A percentile compares a stretch with the other conserved stretches of the same genome.
Evolutionary conservation across 2,113 vertebrate species (phyloP).

Genomic region (Otis tarda): DNA sequence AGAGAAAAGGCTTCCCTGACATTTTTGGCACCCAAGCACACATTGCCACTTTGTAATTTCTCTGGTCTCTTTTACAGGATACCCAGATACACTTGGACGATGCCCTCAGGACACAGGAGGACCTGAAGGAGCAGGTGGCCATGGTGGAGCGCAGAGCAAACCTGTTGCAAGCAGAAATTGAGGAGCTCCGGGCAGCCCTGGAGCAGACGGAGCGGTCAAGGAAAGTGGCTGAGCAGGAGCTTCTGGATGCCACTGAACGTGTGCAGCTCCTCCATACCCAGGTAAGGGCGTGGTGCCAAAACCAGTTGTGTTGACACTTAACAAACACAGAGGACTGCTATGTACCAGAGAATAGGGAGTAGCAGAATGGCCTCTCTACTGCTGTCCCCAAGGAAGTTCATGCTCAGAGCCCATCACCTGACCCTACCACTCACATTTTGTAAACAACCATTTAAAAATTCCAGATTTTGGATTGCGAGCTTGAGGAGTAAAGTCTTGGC

Average conservation of each 20-base stretch:
- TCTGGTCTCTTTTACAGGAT: conserved; percentile 60
- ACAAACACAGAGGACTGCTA: not conserved
- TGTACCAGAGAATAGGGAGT: no score
- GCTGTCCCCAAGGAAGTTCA: not conserved
- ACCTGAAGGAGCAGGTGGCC: conserved; percentile 85
- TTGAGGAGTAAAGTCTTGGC: not conserved
- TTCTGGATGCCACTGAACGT: conserved; percentile 64
- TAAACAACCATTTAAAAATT: not conserved
- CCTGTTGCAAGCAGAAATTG: conserved; percentile 78
- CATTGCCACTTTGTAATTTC: no score
- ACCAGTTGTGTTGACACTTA: not conserved
- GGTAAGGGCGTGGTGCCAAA: not conserved
- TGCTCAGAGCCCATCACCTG: not conserved
- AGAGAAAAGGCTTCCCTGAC: no score
- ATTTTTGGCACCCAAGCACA: no score
- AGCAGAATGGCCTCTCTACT: not conserved
- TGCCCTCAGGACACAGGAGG: conserved; percentile 76
- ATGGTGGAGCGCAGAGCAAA: conserved; percentile 83
- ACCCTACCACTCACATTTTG: no score
- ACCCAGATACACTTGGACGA: conserved; percentile 82
- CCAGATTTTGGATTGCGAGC: not conserved
- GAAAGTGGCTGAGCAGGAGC: conserved; percentile 79
- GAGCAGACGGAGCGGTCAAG: conserved; percentile 79
- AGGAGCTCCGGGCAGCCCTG: conserved; percentile 71
- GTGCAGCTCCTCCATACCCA: no score